A percentile compares a stretch with the other conserved stretches of the same genome.
Evolutionary conservation across 2,113 vertebrate genomes (phyloP).

Genomic region (Erinaceus europaeus): DNA sequence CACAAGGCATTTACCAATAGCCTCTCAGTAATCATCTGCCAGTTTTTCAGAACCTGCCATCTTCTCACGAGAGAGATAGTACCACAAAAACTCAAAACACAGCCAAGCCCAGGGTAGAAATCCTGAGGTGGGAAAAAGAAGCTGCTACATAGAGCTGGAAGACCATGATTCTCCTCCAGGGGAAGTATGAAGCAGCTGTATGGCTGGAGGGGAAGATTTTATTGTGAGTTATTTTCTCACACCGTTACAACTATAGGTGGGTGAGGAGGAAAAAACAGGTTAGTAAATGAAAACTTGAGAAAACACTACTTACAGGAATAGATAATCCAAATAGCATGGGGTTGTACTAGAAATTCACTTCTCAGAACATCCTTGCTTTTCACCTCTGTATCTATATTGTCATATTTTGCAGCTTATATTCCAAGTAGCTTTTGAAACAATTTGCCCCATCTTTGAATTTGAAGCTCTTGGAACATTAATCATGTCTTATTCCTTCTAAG

Average conservation of each 20-base stretch:
- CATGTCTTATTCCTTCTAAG: not conserved
- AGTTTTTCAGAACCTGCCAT: not conserved
- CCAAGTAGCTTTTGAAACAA: not conserved
- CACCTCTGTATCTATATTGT: not conserved
- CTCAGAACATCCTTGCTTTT: not conserved
- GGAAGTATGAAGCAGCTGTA: slow-evolving; percentile 53
- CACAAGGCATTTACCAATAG: not conserved
- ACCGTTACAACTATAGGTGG: slow-evolving; percentile 33
- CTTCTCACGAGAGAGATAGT: not conserved
- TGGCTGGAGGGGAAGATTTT: slow-evolving; percentile 31
- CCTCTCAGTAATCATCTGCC: accelerated
- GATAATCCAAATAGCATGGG: not conserved
- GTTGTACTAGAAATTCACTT: not conserved
- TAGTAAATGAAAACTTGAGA: slow-evolving; percentile 58
- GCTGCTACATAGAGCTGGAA: not conserved
- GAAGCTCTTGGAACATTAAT: not conserved
- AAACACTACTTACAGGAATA: not conserved
- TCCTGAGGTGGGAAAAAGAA: not conserved
- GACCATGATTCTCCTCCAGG: not conserved
- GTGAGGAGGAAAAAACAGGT: slow-evolving; percentile 51
- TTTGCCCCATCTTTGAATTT: not conserved
- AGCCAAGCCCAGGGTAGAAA: not conserved
- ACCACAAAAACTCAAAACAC: not conserved
- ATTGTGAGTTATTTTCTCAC: slow-evolving; percentile 45
- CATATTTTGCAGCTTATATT: not conserved